Evolutionary conservation across 2,888 invertebrate genomes (phyloP).

Genomic region (Spicauda simplicius): DNA sequence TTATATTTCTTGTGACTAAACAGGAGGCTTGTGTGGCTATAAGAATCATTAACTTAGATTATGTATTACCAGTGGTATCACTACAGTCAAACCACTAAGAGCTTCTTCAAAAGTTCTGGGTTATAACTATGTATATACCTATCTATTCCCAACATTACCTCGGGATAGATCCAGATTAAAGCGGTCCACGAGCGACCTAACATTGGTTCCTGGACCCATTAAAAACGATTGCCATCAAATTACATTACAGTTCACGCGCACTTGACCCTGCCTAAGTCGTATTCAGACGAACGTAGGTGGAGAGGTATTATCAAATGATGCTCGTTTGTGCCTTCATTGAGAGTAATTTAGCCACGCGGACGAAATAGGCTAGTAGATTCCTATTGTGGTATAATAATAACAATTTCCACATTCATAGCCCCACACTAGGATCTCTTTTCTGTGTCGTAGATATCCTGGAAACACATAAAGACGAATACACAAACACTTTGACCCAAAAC

Average conservation of each 20-base stretch:
- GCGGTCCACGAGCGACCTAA: neutral
- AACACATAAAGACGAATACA: no score
- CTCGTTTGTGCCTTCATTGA: slow-evolving; percentile 26
- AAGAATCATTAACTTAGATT: no score
- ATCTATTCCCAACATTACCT: no score
- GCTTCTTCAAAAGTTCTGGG: neutral
- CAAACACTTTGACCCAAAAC: no score
- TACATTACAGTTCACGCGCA: slow-evolving; percentile 67
- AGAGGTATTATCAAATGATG: slow-evolving; percentile 27
- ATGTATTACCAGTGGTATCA: no score
- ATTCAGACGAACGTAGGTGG: slow-evolving; percentile 43
- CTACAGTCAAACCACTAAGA: no score
- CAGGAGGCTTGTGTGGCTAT: no score
- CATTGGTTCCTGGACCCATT: neutral
- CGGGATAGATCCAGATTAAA: neutral
- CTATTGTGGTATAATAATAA: no score
- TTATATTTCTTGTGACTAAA: no score
- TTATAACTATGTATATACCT: neutral
- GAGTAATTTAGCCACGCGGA: slow-evolving; percentile 13
- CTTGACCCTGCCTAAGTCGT: slow-evolving; percentile 68
- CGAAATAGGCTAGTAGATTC: neutral
- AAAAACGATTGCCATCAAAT: slow-evolving; percentile 48
- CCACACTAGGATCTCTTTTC: no score
- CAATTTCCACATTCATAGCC: no score
- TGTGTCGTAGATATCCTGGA: no score